A percentile compares a stretch with the other conserved stretches of the same genome.
Evolutionary conservation across 2,797 vertebrate genomes (phyloP).

Genomic region (Rhadinocentrus ornatus): DNA sequence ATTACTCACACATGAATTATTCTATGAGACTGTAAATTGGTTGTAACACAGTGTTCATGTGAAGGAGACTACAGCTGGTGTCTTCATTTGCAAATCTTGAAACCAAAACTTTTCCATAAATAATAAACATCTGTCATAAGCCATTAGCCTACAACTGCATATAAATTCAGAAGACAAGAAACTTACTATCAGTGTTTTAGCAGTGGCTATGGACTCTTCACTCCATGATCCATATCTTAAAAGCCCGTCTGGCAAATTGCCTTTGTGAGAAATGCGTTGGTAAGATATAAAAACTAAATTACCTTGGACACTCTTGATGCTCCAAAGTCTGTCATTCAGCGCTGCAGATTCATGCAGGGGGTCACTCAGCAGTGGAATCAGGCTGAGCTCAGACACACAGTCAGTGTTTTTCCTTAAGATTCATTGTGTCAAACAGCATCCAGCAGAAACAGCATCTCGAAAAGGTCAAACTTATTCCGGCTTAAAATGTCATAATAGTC

Average conservation of each 20-base stretch:
- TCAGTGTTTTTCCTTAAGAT: conserved; percentile 38
- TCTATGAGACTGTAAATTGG: conserved; percentile 6
- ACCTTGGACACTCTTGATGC: conserved; percentile 48
- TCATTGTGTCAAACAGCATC: conserved; percentile 36
- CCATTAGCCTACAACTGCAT: conserved; percentile 13
- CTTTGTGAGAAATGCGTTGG: conserved; percentile 31
- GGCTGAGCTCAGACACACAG: conserved; percentile 18
- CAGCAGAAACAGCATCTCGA: conserved; percentile 33
- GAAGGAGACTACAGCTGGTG: conserved; percentile 27
- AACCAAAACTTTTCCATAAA: conserved; percentile 20
- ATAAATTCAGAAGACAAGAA: conserved; percentile 14
- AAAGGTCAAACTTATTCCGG: conserved; percentile 14
- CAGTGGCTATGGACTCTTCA: not conserved
- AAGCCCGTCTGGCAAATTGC: conserved; percentile 59
- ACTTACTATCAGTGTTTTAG: conserved; percentile 3
- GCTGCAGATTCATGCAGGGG: conserved; percentile 13
- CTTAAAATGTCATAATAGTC: conserved; percentile 6
- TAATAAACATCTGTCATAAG: conserved; percentile 28
- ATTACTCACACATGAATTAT: conserved; percentile 11
- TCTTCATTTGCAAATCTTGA: conserved; percentile 31
- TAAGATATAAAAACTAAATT: conserved; percentile 46
- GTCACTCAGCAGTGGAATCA: conserved; percentile 22
- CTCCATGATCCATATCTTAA: conserved; percentile 34
- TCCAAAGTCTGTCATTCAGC: conserved; percentile 26
- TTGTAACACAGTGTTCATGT: conserved; percentile 1